Base-by-base conservation (phyloP, 64 coral and sea anemone genomes). In the Actinia tenebrosa region DNA sequence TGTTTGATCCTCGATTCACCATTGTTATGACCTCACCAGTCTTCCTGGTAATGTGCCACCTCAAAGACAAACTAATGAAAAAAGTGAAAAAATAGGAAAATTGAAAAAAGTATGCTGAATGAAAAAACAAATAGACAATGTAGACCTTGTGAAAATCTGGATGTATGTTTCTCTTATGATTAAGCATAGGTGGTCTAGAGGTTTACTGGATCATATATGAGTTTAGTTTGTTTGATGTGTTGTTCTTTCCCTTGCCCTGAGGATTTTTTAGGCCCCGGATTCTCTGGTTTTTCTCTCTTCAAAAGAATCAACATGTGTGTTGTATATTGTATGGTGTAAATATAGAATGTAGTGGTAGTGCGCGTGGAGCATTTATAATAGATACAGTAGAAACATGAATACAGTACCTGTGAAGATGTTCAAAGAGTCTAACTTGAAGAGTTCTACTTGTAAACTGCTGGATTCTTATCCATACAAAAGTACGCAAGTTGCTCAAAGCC, bases 11-110 rank as follows among this genome's bases (percentile, higher is more conserved):
- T 84, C 96, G 83, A 79, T 98, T 92, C 7, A 98, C 93, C 93
- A 98, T 98, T 60, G 92, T 92, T 59, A 98, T 90, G 19, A 98
- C 96, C 79, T 98, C 96, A 20, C 96, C 96, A 64, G 96, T 98
- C 87, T 94, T 98, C 62, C 96, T 86, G 56, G 88, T 88, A 15
- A 98, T 79, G 90, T 98, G 96, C 96, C 96, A 98, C 30, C 93
- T 92, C 53, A 98, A 78, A 23, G 96, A 98, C 78, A 98, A 71
- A 68, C 96, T 98, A 56, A 86, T 78, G 77, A 45, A 79, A 86
- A 66, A 60, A 23, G 64, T 63, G 5, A 22, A 66, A 79, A 26
- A 27, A 7, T 11, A 77, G 27, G 27, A 15, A n/a, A 77, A 77
- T 15, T 37, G 30, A 15, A 30, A 15, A 77, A 56, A 25, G 47